Evolutionary conservation across 2,113 vertebrate species (phyloP), one percentile per base, ranked within the genome.

Genomic region (Uria lomvia): DNA sequence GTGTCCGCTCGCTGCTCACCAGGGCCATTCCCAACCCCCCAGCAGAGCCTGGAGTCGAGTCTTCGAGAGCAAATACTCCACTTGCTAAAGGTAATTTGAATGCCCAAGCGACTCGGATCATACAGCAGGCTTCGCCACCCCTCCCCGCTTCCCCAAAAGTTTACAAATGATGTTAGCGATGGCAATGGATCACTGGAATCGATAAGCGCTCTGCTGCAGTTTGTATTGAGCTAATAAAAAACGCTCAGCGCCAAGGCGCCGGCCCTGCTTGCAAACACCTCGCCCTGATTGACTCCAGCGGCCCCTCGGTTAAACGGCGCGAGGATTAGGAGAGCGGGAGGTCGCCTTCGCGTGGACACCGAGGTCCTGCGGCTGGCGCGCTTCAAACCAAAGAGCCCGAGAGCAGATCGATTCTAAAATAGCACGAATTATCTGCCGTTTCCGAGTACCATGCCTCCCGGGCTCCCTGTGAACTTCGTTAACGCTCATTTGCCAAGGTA

Each of bases 191-290:
- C 91, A 91, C 45, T 0, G 5, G 95, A 76, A 97, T 97, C 95
- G 45, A 96, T 96, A 97, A 93, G 22, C 19, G 30, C 88, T 86
- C 63, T 49, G 71, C 79, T 86, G 80, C 71, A 76, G 89, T 86
- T 82, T 79, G 72, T 90, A 96, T 45, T 81, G 96, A 98, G 96
- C 91, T 75, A 91, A 94, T 70, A 86, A 89, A 94, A 94, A 96
- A 34, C 81, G 49, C 73, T 74, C 76, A 24, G 79, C 80, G 59
- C 49, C 49, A 29, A 56, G 84, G 68, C 15, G 4, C 72, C 9
- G 2, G 77, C 80, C 74, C 84, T 24, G 76, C 76, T 75, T 43
- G 38, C 84, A 59, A 91, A 75, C 76, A 20, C 36, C 67, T 38
- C 0, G 30, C 76, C 87, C 91, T 58, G 78, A 94, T 63, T 15